Evolutionary conservation across 2,113 vertebrate species (phyloP).

Genomic region (Lycaon pictus): DNA sequence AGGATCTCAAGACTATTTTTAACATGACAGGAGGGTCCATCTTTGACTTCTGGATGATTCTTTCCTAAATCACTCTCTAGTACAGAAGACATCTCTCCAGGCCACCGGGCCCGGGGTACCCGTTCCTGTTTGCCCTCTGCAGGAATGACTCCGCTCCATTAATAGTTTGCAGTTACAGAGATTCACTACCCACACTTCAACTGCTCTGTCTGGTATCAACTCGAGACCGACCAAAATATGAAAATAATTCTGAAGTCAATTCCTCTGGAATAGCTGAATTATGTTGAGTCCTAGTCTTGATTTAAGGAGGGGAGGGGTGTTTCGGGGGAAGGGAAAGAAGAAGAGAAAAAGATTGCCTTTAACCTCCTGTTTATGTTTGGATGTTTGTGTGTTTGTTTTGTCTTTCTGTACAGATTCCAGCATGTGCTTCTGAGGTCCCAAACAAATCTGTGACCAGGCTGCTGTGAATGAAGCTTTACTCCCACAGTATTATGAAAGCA

Average conservation of each 20-base stretch:
- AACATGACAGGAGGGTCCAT: not conserved
- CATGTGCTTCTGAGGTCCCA: conserved; percentile 90
- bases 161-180: not conserved
- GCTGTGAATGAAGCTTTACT: conserved; percentile 92
- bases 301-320: conserved; percentile 47
- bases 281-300: conserved; percentile 69
- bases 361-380: conserved; percentile 89
- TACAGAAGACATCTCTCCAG: not conserved
- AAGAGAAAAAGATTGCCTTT: conserved; percentile 82
- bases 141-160: not conserved
- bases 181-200: conserved; percentile 17
- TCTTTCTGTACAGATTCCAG: conserved; percentile 88
- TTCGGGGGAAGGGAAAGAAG: not conserved
- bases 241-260: conserved; percentile 76
- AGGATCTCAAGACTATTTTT: not conserved
- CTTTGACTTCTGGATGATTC: not conserved
- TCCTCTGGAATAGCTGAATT: conserved; percentile 78
- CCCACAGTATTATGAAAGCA: conserved; percentile 96
- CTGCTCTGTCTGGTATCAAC: conserved; percentile 40
- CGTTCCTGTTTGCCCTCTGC: not conserved
- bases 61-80: not conserved
- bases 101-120: not conserved
- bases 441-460: conserved; percentile 91
- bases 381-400: conserved; percentile 93
- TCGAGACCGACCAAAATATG: conserved; percentile 1